Evolutionary conservation across 2,888 invertebrate genomes (phyloP), one percentile per base, ranked within the genome.

Genomic region (Morpho helenor): DNA sequence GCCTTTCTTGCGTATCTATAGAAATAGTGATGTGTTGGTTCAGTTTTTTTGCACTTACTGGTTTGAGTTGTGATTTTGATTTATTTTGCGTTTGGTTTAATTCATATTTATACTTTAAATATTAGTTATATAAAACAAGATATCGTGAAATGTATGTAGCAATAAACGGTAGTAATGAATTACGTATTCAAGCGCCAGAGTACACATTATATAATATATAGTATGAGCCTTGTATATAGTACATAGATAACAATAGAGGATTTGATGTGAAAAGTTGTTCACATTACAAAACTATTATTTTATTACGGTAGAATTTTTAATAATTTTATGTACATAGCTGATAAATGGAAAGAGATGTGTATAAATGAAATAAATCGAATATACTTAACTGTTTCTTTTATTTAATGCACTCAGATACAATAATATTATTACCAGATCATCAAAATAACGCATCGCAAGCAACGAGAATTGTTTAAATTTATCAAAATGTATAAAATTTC

Each of bases 311-410:
- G 76, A 77, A 71, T 73, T 76, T 78, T 76, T 76, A 76, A 75
- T 79, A 74, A 75, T 75, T 79, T 76, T 78, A 81, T 86, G 80
- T 82, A 84, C 74, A 84, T 87, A 88, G 76, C 76, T 76, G 76
- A 75, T 74, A 75, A 77, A 77, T 75, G 80, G 73, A 72, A 80
- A 79, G 75, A 80, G 76, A 82, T 78, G 74, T 87, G 84, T 86
- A 84, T 83, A 83, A 86, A 82, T 80, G 69, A 76, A 63, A 82
- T 82, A 82, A 84, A 84, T 67, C 70, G 70, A 78, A 71, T 68
- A 70, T 74, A 64, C 62, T 31, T 69, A 60, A 59, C 64, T 62
- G 62, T 59, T 68, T 54, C 56, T 71, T 71, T 60, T 71, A 64
- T 63, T 62, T 65, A 43, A 9, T 43, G 31, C 31, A 31, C 5